These are phyloP conservation scores for Leptopilina syphax DNA, from an alignment of 2,888 invertebrate genomes.

Conservation along the genomic window DNA sequence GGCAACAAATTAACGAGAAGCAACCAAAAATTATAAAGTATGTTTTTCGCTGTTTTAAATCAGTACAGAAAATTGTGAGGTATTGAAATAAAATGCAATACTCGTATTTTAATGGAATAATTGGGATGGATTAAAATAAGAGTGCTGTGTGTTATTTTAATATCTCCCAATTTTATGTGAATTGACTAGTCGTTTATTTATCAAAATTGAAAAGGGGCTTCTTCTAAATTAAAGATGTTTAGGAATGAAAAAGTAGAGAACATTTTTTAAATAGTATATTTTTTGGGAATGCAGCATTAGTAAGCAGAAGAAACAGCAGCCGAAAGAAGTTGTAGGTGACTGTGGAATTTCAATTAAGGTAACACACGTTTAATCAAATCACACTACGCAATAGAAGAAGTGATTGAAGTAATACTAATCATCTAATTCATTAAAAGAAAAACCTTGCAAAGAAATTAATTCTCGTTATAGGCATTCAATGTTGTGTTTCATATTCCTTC, in stretches of 20 bases:
- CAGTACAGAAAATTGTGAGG: background rate
- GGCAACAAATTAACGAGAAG: slow-evolving; percentile 91
- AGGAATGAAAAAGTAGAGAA: slow-evolving; percentile 29
- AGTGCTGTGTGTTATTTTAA: too few relatives aligned
- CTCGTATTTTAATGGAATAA: too few relatives aligned
- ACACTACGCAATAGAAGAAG: slow-evolving; percentile 60
- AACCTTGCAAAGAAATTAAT: too few relatives aligned
- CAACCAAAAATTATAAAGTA: slow-evolving; percentile 70
- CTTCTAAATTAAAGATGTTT: too few relatives aligned
- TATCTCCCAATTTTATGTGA: too few relatives aligned
- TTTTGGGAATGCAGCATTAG: slow-evolving; percentile 75
- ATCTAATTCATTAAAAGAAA: background rate
- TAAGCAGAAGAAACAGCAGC: slow-evolving; percentile 83
- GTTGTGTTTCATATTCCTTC: too few relatives aligned
- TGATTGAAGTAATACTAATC: background rate
- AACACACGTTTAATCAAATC: slow-evolving; percentile 73
- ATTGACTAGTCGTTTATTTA: background rate
- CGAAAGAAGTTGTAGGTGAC: slow-evolving; percentile 88
- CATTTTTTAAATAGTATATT: slow-evolving; percentile 37
- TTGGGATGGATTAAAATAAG: too few relatives aligned
- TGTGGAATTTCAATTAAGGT: slow-evolving; percentile 81
- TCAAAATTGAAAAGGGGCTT: too few relatives aligned
- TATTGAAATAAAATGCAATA: too few relatives aligned
- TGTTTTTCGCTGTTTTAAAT: slow-evolving; percentile 47
- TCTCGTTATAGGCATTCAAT: too few relatives aligned